Evolutionary conservation across 2,888 invertebrate genomes (phyloP), one percentile per base, ranked within the genome.

Genomic region (Limnephilus lunatus): DNA sequence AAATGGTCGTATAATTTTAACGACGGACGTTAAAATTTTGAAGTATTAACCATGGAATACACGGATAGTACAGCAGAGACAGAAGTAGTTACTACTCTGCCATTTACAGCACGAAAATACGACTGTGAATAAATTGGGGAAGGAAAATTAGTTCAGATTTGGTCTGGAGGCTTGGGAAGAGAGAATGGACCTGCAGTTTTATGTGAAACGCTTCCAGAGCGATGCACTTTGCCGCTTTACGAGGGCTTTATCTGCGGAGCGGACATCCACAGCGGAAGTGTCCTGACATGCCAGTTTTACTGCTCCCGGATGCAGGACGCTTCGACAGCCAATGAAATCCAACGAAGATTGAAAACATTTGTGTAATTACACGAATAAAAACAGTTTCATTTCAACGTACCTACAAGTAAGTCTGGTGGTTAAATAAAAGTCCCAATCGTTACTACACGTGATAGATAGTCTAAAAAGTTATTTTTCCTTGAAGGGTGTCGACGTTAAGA

Each of bases 201-300:
- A 93, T 93, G 91, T 53, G 91, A 92, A 90, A 53, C 92, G 89
- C 68, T 92, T 92, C 90, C 85, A 68, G 35, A 90, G 35, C 88
- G 90, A 90, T 92, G 92, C 92, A 91, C 91, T 91, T 91, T 93
- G 86, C 91, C 88, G 86, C 86, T 86, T 93, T 93, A 93, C 90
- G 92, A 89, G 48, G 89, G 81, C 89, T 92, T 93, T 92, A 93
- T 92, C 93, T 93, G 25, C 81, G 53, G 80, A 92, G 90, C 87
- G 89, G 89, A 92, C 44, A 85, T 53, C 89, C 88, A 89, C 91
- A 81, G 91, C 91, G 83, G 86, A 44, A 30, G 44, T 44, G 30
- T 86, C 44, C 39, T 48, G 86, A 86, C 86, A 86, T 83, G 35
- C 25, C 83, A 31, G 32, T 19, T 83, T 83, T 83, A 32, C 53